Conservation (phyloP, 2,113 vertebrate species). For the Pelecanoides urinatrix region DNA sequence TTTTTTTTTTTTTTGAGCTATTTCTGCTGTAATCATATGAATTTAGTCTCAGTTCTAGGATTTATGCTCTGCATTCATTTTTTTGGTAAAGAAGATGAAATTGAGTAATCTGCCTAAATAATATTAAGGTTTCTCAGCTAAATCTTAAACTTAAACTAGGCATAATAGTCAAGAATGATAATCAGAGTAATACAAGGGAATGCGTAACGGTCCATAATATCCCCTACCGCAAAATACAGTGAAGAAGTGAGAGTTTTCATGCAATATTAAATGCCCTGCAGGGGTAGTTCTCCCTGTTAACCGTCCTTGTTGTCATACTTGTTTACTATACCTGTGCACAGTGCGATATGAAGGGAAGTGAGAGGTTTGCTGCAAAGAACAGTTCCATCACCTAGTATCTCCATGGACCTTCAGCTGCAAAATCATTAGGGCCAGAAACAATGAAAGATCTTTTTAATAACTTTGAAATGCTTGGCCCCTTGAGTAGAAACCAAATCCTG, state of each 20-base stretch:
- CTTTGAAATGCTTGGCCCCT: background rate
- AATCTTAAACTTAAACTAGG: background rate
- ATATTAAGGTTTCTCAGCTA: background rate
- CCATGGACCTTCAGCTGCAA: background rate
- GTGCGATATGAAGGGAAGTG: background rate
- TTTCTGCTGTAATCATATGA: background rate
- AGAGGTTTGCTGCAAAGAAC: background rate
- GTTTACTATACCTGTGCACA: background rate
- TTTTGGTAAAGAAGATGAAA: background rate
- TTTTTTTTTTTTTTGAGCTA: background rate
- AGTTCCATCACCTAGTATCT: background rate
- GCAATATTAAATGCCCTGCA: background rate
- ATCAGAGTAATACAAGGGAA: background rate
- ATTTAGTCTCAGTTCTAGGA: background rate
- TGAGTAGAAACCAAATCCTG: background rate
- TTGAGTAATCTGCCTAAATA: background rate
- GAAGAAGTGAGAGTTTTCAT: background rate
- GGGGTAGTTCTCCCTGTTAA: background rate
- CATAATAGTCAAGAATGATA: background rate
- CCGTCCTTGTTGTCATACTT: background rate
- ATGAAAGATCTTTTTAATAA: background rate
- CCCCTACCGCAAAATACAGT: background rate
- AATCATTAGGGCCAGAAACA: background rate
- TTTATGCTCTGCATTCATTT: background rate
- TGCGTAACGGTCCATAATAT: fast-evolving